These are phyloP conservation scores for Temnopleurus reevesii DNA, from an alignment of 53 echinoderm and acorn worm genomes.

Conservation along the genomic window DNA sequence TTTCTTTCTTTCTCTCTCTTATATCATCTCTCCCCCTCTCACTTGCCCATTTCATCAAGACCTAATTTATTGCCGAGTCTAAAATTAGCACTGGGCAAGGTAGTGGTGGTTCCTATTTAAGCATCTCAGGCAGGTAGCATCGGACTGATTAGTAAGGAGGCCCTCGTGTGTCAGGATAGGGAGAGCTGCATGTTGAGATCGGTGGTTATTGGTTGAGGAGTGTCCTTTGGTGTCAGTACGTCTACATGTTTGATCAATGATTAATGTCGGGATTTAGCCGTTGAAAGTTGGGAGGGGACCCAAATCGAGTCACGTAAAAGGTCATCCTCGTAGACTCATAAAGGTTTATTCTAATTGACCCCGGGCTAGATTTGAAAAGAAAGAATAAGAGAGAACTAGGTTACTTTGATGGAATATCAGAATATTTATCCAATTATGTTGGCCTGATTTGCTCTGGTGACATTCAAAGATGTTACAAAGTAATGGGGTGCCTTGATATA, in stretches of 20 bases:
- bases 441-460: background rate
- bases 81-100: constrained; percentile 42
- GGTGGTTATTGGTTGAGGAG: too few relatives aligned
- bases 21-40: background rate
- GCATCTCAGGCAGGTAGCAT: constrained; percentile 16
- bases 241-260: background rate
- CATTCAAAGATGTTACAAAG: background rate
- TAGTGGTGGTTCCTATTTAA: constrained; percentile 29
- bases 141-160: constrained; percentile 55
- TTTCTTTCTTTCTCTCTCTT: background rate
- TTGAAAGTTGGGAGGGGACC: background rate
- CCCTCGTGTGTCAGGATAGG: constrained; percentile 42
- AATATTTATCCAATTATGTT: constrained; percentile 30
- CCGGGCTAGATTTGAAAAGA: background rate
- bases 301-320: background rate
- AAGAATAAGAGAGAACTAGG: background rate
- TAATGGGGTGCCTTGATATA: background rate
- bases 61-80: constrained; percentile 52
- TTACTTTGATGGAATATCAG: background rate
- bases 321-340: background rate
- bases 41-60: constrained; percentile 44
- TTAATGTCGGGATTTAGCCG: background rate
- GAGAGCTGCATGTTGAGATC: too few relatives aligned
- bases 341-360: background rate
- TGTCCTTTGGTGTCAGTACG: background rate